Conservation (phyloP, 2,888 invertebrate species). For the Drosophila lacicola region DNA sequence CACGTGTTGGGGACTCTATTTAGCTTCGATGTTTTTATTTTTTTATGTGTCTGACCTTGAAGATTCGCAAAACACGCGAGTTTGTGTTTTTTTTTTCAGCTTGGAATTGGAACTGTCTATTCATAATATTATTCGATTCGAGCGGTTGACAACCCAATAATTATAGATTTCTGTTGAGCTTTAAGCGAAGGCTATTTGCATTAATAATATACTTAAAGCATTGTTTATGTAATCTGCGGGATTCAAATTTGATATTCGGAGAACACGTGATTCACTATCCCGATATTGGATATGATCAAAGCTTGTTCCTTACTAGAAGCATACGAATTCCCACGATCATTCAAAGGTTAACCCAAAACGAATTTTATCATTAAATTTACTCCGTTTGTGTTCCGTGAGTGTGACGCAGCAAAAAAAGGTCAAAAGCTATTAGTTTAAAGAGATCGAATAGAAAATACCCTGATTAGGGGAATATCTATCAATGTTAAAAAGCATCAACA, state of each 20-base stretch:
- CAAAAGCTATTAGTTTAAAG: rapidly evolving
- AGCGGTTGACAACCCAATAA: conserved; percentile 13
- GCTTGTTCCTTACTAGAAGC: not conserved
- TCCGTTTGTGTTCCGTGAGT: not conserved
- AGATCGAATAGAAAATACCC: conserved; percentile 14
- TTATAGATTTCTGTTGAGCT: not conserved
- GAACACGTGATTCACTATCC: conserved; percentile 10
- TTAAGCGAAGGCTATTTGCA: not conserved
- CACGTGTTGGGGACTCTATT: conserved; percentile 28
- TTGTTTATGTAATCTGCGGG: not conserved
- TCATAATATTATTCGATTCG: not conserved
- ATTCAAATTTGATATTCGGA: not conserved
- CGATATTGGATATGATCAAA: conserved; percentile 1
- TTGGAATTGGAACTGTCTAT: not conserved
- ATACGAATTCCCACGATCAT: conserved; percentile 32
- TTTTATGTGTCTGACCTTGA: conserved; percentile 13
- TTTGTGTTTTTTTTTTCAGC: not conserved
- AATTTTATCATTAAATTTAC: conserved; percentile 7
- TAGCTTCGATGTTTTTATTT: conserved; percentile 5
- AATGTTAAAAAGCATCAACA: too few species aligned
- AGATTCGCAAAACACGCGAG: conserved; percentile 21
- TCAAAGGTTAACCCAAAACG: conserved; percentile 13
- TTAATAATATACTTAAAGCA: not conserved
- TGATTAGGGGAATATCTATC: not conserved
- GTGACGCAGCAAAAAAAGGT: conserved; percentile 35